Base-by-base conservation (phyloP, 2,888 invertebrate genomes). In the Campoletis raptor region DNA sequence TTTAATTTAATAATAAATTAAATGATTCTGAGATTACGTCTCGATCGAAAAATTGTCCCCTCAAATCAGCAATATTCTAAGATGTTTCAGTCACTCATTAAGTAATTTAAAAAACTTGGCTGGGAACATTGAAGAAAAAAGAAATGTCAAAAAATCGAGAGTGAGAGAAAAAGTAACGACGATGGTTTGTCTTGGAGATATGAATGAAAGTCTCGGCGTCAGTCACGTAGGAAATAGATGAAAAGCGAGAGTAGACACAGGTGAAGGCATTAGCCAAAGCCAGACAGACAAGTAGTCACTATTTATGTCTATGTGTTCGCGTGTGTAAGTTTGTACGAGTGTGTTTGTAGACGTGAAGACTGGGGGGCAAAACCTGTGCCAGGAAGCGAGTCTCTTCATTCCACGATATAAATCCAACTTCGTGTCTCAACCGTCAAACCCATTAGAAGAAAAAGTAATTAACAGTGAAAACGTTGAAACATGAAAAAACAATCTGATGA, bases 201-300 rank as follows among this genome's bases (percentile, higher is more conserved):
- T 84, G 83, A 83, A 86, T 83, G 86, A 86, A 80, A 83, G 80
- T 83, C 80, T 73, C 73, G 66, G 21, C 83, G 77, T 86, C 83
- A 57, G 83, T 85, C 74, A 73, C 73, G 78, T 77, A 73, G 73
- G 67, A 64, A 52, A 82, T 89, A 88, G 88, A 89, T 89, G 91
- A 89, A 89, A 90, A 89, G 90, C 89, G 89, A 89, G 90, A 91
- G 89, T 90, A 86, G 67, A 79, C 52, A 64, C 81, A 69, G 82
- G 81, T 81, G 72, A 70, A 54, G 40, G 61, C 64, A 81, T 81
- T 81, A 74, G 72, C 81, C 69, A 69, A 78, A 78, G 78, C 78
- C 80, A 78, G 81, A 66, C 81, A 48, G 72, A 81, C 81, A 52
- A 81, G 81, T 64, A 40, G 45, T 61, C 78, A 36, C 36, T 66